These are phyloP conservation scores for Lichenostomus cassidix DNA, from an alignment of 2,113 vertebrate species.

Conservation along the genomic window DNA sequence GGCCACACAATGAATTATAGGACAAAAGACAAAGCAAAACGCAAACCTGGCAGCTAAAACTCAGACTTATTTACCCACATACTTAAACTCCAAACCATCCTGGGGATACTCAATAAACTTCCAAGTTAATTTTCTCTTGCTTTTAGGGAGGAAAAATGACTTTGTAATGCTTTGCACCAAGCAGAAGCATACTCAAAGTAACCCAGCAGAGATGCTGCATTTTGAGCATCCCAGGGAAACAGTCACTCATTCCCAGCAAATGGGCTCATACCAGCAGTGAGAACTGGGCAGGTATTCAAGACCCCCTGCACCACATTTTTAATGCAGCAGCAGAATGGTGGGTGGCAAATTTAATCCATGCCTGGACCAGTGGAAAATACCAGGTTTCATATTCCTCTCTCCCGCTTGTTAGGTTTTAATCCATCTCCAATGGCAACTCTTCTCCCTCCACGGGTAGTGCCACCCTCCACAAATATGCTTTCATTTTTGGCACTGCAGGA, in stretches of 20 bases:
- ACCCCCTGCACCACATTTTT: neutral
- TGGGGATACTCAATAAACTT: neutral
- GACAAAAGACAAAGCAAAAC: neutral
- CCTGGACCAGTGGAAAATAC: neutral
- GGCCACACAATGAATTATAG: rapidly evolving
- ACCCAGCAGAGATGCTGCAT: neutral
- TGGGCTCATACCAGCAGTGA: rapidly evolving
- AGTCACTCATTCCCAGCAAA: neutral
- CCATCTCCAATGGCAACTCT: neutral
- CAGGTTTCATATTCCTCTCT: neutral
- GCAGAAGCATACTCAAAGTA: neutral
- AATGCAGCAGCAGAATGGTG: neutral
- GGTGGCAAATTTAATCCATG: neutral
- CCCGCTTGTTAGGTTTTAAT: neutral
- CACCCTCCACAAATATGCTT: neutral
- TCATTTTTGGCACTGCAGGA: neutral
- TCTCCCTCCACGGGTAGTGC: neutral
- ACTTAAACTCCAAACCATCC: neutral
- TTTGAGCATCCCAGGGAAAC: neutral
- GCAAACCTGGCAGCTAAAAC: neutral
- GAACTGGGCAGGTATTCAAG: neutral
- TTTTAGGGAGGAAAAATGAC: neutral
- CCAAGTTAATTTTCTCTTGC: neutral
- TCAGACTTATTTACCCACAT: neutral
- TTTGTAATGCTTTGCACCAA: neutral